Conservation (phyloP, 2,888 invertebrate species). For the Tipula vernalis region DNA sequence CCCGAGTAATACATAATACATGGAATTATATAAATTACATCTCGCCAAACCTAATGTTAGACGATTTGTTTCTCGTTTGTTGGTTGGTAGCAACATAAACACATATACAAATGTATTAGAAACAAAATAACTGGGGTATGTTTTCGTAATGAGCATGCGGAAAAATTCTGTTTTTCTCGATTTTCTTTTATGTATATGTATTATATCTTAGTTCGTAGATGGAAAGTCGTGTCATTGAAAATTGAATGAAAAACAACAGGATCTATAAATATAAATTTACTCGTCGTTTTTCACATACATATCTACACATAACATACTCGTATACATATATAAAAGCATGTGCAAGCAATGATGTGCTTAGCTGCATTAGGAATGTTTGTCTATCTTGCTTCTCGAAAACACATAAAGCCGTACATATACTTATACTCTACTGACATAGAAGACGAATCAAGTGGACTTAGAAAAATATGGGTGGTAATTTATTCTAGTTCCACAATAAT, state of each 20-base stretch:
- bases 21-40: background rate
- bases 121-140: background rate
- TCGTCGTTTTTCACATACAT: background rate
- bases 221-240: background rate
- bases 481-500: too few relatives aligned
- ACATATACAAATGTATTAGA: background rate
- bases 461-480: background rate
- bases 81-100: background rate
- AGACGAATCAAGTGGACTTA: background rate
- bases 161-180: background rate
- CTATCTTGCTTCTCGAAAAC: background rate
- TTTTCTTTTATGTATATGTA: background rate
- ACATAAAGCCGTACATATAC: background rate
- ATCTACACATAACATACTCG: background rate
- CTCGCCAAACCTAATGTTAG: background rate
- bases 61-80: background rate
- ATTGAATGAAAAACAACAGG: background rate
- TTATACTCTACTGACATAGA: background rate
- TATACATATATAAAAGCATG: background rate
- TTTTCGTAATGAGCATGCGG: background rate
- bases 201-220: background rate
- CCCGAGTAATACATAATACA: background rate
- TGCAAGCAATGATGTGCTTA: background rate
- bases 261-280: background rate
- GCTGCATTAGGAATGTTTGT: background rate